phyloP scores from a whole-genome alignment of 2,797 vertebrate genomes.

The Arctocebus calabarensis region DNA sequence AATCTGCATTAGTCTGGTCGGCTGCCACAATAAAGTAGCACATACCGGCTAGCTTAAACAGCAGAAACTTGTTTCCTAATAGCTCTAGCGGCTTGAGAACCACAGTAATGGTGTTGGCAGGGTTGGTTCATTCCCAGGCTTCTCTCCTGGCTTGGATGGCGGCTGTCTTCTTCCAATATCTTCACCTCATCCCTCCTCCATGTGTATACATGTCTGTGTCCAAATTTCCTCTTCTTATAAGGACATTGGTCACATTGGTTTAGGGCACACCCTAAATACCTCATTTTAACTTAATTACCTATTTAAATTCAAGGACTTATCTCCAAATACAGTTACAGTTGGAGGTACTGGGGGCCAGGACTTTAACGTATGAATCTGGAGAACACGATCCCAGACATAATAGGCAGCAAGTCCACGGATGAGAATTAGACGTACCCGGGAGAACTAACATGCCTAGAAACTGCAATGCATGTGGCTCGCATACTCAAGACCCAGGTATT shows the following conservation, averaged over 20 bases:
- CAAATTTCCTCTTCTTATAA: background rate
- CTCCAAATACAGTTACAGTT: background rate
- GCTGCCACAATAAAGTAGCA: background rate
- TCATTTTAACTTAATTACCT: background rate
- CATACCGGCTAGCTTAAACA: background rate
- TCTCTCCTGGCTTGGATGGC: background rate
- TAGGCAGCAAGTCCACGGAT: background rate
- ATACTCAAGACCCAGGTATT: background rate
- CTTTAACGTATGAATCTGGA: background rate
- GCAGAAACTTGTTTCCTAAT: background rate
- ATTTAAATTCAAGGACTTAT: slow-evolving; percentile 22
- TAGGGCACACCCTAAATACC: background rate
- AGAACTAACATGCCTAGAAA: background rate
- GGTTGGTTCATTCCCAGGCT: background rate
- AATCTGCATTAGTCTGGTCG: background rate
- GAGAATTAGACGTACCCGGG: background rate
- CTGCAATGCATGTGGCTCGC: background rate
- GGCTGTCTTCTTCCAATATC: background rate
- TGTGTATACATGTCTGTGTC: background rate
- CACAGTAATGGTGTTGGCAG: background rate
- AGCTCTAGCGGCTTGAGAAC: background rate
- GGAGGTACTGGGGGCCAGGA: background rate
- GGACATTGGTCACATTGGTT: background rate
- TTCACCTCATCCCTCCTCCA: background rate
- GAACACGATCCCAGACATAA: background rate